Percentiles rank a stretch among this genome's conserved stretches.
Evolutionary conservation across 2,797 vertebrate genomes (phyloP).

Genomic region (Brachyrhaphis roseni): DNA sequence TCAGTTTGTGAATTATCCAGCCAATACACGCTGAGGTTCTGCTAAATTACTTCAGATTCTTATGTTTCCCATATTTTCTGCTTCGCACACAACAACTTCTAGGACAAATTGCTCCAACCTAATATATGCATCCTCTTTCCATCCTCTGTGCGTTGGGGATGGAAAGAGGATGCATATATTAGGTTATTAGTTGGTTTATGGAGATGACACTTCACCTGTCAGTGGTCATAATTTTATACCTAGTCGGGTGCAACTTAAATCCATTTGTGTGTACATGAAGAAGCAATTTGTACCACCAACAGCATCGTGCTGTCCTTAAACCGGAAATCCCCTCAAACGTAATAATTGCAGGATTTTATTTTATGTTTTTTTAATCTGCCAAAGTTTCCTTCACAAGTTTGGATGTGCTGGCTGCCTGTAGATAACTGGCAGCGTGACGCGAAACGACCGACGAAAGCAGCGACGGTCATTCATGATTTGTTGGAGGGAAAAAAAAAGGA

Average conservation of each 20-base stretch:
- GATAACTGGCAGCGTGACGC: neutral
- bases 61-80: neutral
- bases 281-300: too few relatives aligned
- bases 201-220: neutral
- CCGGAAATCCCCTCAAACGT: neutral
- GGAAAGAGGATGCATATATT: too few relatives aligned
- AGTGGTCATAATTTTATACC: neutral
- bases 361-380: neutral
- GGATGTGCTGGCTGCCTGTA: neutral
- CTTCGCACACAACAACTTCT: neutral
- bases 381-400: neutral
- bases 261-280: neutral
- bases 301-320: neutral
- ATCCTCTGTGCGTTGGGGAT: too few relatives aligned
- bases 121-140: neutral
- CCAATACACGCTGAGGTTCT: neutral
- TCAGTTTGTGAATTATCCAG: neutral
- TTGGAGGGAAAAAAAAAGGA: too few relatives aligned
- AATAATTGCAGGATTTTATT: neutral
- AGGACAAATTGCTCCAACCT: neutral
- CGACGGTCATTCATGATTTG: neutral
- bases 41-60: neutral
- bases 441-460: neutral
- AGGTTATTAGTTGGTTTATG: too few relatives aligned
- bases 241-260: neutral